phyloP scores from a whole-genome alignment of 2,888 invertebrate species.

The Sminthurinus aureus region DNA sequence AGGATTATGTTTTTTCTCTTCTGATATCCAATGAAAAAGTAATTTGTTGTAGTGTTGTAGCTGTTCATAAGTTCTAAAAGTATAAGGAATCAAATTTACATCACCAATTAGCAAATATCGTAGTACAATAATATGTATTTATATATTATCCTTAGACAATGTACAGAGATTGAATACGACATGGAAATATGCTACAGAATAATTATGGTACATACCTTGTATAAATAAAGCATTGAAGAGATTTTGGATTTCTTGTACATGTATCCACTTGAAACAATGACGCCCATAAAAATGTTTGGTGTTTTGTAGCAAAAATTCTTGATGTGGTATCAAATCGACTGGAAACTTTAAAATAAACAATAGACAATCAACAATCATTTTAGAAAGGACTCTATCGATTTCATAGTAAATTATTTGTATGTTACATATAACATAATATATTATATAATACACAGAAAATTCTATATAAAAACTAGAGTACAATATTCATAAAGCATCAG shows the following conservation, averaged over 20 bases:
- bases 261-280: constrained; percentile 39
- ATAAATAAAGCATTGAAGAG: constrained; percentile 34
- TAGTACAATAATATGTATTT: no score
- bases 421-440: no score
- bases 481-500: not conserved
- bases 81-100: no score
- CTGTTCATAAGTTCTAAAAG: constrained; percentile 13
- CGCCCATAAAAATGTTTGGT: constrained; percentile 44
- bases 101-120: no score
- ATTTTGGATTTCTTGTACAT: constrained; percentile 34
- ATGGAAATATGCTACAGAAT: no score
- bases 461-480: not conserved
- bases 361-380: not conserved
- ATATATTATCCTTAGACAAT: no score
- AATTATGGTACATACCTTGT: no score
- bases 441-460: not conserved
- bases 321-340: constrained; percentile 42
- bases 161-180: no score
- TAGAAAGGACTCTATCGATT: no score
- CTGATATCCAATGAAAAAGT: not conserved
- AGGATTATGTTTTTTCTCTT: not conserved
- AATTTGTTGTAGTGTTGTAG: not conserved
- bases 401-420: no score
- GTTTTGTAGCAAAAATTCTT: constrained; percentile 30
- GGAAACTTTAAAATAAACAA: constrained; percentile 20